Evolutionary conservation across 2,113 vertebrate genomes (phyloP).

Genomic region (Ciconia boyciana): DNA sequence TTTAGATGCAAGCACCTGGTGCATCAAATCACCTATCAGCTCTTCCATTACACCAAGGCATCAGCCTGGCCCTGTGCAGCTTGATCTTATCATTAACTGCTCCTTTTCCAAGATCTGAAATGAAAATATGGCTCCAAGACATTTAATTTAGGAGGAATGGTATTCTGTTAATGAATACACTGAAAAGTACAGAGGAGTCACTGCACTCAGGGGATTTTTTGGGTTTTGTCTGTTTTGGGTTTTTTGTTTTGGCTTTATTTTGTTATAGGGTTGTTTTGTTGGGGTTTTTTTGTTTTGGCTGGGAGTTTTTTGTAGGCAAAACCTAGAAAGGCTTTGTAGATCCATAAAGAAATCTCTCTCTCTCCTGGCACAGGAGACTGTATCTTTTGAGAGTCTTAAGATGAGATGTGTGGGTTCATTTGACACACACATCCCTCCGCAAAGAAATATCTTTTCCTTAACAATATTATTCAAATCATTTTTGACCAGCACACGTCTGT

Average conservation of each 20-base stretch:
- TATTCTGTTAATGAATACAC: not conserved
- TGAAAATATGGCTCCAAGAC: not conserved
- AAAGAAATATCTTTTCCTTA: not conserved
- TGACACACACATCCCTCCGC: not conserved
- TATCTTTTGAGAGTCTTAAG: not conserved
- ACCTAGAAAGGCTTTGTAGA: not conserved
- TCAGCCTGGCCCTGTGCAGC: too few relatives aligned
- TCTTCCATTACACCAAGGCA: not conserved
- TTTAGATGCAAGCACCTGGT: not conserved
- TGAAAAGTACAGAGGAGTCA: not conserved
- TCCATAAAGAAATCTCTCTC: not conserved
- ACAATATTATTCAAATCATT: not conserved
- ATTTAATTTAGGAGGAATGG: not conserved
- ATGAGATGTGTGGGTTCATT: not conserved
- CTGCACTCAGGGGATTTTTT: rapidly evolving
- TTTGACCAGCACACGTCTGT: not conserved
- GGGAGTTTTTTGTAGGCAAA: not conserved
- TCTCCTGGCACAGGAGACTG: not conserved
- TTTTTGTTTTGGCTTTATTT: not conserved
- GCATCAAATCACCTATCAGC: not conserved
- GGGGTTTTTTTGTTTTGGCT: too few relatives aligned
- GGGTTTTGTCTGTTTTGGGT: rapidly evolving
- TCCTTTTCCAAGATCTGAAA: not conserved
- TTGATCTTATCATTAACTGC: not conserved
- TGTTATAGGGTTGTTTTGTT: too few relatives aligned